Percentiles rank a stretch among this genome's conserved stretches.
These are phyloP conservation scores for Eubucco bourcierii DNA, from an alignment of 2,113 vertebrate genomes.

Conservation along the genomic window DNA sequence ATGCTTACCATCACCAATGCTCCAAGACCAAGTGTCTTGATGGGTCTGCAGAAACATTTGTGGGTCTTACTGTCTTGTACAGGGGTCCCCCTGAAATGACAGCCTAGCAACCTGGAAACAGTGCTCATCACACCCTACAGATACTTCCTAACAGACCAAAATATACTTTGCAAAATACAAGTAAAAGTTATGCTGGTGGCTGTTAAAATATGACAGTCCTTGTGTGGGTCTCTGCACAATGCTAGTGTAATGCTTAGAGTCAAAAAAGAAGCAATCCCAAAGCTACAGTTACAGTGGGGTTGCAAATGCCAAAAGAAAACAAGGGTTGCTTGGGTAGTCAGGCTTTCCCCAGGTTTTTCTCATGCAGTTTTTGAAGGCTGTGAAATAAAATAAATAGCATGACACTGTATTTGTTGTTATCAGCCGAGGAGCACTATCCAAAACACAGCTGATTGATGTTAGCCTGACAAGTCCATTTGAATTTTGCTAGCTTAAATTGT, in stretches of 20 bases:
- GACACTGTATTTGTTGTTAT: not conserved
- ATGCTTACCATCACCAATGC: rapidly evolving
- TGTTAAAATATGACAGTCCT: not conserved
- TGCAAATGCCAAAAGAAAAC: not conserved
- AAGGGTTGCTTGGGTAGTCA: not conserved
- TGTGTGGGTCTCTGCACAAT: not conserved
- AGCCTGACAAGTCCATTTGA: conserved; percentile 26
- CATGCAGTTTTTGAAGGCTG: not conserved
- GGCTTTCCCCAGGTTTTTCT: not conserved
- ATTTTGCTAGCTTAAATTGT: conserved; percentile 49
- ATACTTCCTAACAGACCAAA: not conserved
- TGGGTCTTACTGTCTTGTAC: not conserved
- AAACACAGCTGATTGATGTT: conserved; percentile 52
- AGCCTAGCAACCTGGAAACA: not conserved
- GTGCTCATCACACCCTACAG: not conserved
- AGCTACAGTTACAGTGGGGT: not conserved
- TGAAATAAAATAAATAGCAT: conserved; percentile 45
- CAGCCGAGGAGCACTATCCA: conserved; percentile 28
- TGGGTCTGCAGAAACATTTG: not conserved
- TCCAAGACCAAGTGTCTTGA: rapidly evolving
- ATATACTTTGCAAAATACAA: not conserved
- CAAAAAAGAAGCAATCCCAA: not conserved
- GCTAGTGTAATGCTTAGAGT: not conserved
- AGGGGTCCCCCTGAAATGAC: rapidly evolving
- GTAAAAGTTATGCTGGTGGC: not conserved